A percentile compares a stretch with the other conserved stretches of the same genome.
These are phyloP conservation scores for Aulostomus chinensis DNA, from an alignment of 2,797 vertebrate species.

Conservation along the genomic window DNA sequence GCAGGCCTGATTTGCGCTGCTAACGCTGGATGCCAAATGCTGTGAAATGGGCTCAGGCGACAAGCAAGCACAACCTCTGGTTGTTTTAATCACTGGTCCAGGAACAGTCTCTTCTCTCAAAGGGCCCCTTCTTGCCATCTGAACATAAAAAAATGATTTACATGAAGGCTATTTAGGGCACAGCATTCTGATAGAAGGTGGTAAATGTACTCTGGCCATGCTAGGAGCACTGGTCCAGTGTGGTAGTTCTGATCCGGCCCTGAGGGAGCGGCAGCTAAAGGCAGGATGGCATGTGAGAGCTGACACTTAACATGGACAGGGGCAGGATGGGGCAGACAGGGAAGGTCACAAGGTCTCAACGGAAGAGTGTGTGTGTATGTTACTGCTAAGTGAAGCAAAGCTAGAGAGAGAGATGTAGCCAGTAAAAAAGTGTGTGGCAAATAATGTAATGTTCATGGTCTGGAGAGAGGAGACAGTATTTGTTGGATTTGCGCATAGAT, in stretches of 20 bases:
- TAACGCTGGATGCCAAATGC: conserved; percentile 42
- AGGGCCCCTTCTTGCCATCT: conserved; percentile 25
- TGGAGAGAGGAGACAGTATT: conserved; percentile 5
- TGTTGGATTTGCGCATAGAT: too few species aligned
- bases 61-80: conserved; percentile 41
- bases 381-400: conserved; percentile 14
- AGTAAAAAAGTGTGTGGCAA: conserved; percentile 10
- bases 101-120: conserved; percentile 25
- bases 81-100: conserved; percentile 48
- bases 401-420: conserved; percentile 17
- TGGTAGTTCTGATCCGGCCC: conserved; percentile 40
- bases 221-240: conserved; percentile 21
- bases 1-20: conserved; percentile 29
- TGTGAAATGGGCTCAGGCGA: conserved; percentile 46
- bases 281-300: conserved; percentile 31
- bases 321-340: conserved; percentile 53
- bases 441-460: conserved; percentile 11
- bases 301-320: conserved; percentile 61
- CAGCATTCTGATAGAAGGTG: conserved; percentile 23
- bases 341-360: conserved; percentile 66
- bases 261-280: conserved; percentile 32
- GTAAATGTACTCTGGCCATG: not conserved
- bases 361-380: conserved; percentile 32
- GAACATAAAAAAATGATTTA: conserved; percentile 46
- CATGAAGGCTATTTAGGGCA: conserved; percentile 6